Conservation (phyloP, 1,140 invertebrate genomes). For the Magallana gigas region DNA sequence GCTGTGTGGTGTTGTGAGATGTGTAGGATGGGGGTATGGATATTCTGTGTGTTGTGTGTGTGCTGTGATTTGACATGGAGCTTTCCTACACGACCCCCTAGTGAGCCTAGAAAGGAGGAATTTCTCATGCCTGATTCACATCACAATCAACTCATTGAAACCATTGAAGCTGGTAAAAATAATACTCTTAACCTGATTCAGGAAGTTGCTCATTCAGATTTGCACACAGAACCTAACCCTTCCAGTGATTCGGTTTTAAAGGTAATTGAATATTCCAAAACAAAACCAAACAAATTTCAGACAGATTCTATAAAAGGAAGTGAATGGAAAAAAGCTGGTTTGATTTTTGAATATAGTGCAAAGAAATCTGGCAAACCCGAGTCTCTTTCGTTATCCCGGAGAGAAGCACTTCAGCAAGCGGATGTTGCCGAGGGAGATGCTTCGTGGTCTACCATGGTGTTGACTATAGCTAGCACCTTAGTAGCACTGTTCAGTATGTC, state of each 20-base stretch:
- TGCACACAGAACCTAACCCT: background rate
- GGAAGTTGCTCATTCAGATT: constrained; percentile 6
- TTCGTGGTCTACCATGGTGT: constrained; percentile 60
- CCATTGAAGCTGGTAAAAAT: constrained; percentile 23
- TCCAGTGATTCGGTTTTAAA: background rate
- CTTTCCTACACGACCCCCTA: constrained; percentile 6
- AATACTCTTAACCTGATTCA: constrained; percentile 27
- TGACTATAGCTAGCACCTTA: constrained; percentile 59
- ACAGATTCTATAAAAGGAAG: background rate
- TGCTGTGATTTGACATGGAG: constrained; percentile 6
- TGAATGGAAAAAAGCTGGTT: background rate
- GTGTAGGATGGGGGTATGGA: constrained; percentile 14
- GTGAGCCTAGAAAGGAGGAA: background rate
- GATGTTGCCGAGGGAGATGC: background rate
- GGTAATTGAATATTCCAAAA: constrained; percentile 2
- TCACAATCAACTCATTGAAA: constrained; percentile 7
- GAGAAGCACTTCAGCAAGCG: constrained; percentile 33
- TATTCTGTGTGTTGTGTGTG: constrained; percentile 18
- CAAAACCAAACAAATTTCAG: background rate
- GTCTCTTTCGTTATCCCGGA: constrained; percentile 13
- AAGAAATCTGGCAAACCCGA: background rate
- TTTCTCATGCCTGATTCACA: constrained; percentile 6
- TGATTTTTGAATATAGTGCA: constrained; percentile 23
- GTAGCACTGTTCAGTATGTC: constrained; percentile 62
- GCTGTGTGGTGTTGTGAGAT: background rate